Evolutionary conservation across 2,113 vertebrate genomes (phyloP).

Genomic region (Hippocampus mohnikei): DNA sequence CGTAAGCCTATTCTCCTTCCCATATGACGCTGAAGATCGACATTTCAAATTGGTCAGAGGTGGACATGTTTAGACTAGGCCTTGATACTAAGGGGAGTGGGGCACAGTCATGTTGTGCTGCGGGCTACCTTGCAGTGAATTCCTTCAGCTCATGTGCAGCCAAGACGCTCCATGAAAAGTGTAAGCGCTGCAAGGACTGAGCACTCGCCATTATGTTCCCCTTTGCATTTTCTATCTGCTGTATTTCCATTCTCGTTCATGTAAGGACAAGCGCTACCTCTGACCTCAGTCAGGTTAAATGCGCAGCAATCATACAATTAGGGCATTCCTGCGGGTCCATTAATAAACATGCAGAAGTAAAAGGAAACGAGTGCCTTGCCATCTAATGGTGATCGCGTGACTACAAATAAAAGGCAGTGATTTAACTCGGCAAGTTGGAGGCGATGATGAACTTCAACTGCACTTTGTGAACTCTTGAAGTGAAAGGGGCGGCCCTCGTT

Average conservation of each 20-base stretch:
- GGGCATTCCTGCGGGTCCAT: not conserved
- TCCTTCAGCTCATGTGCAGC: conserved; percentile 58
- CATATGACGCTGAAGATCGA: conserved; percentile 19
- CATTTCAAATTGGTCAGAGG: conserved; percentile 21
- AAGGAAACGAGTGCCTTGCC: not conserved
- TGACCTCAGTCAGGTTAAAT: conserved; percentile 43
- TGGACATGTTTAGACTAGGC: conserved; percentile 55
- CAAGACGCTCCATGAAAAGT: conserved; percentile 59
- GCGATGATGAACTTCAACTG: conserved; percentile 23
- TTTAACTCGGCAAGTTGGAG: not conserved
- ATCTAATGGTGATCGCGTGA: not conserved
- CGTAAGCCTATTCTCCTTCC: not conserved
- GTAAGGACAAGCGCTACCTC: conserved; percentile 44
- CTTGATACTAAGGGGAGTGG: conserved; percentile 14
- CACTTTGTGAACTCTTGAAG: conserved; percentile 11
- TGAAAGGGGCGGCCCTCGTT: not conserved
- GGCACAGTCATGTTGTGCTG: conserved; percentile 38
- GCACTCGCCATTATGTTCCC: conserved; percentile 13
- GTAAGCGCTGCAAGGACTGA: conserved; percentile 49
- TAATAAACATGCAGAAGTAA: not conserved
- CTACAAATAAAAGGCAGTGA: not conserved
- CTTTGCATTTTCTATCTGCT: conserved; percentile 22
- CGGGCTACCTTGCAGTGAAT: conserved; percentile 64
- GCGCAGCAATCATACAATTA: conserved; percentile 9
- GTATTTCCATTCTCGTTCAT: conserved; percentile 48